Evolutionary conservation across 2,113 vertebrate species (phyloP).

Genomic region (Tenebrosternarchus preto): DNA sequence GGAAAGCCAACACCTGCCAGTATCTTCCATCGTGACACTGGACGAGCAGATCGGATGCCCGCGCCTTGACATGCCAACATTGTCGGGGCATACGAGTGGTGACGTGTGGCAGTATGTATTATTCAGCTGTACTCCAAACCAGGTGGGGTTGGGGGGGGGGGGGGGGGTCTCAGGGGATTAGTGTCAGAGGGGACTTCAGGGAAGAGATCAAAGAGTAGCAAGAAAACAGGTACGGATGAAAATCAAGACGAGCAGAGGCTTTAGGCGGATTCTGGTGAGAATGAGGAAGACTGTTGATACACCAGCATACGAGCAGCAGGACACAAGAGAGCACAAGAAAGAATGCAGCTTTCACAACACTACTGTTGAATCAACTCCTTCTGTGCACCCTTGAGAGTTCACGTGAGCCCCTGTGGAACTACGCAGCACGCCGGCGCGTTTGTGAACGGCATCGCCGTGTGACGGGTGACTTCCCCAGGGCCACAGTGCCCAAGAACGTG

Average conservation of each 20-base stretch:
- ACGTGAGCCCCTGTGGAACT: too few species aligned
- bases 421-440: too few species aligned
- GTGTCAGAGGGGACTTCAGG: slow-evolving; percentile 44
- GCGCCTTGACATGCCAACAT: slow-evolving; percentile 75
- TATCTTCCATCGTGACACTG: slow-evolving; percentile 80
- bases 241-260: neutral
- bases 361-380: too few species aligned
- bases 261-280: too few species aligned
- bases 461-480: too few species aligned
- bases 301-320: neutral
- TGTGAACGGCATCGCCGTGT: too few species aligned
- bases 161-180: neutral
- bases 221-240: slow-evolving; percentile 30
- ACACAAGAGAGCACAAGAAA: too few species aligned
- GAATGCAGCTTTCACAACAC: too few species aligned
- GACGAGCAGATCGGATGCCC: slow-evolving; percentile 73
- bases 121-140: slow-evolving; percentile 64
- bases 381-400: too few species aligned
- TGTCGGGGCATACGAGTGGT: slow-evolving; percentile 71
- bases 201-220: slow-evolving; percentile 45
- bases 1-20: slow-evolving; percentile 76
- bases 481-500: too few species aligned
- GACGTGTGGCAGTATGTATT: slow-evolving; percentile 70
- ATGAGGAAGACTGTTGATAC: too few species aligned
- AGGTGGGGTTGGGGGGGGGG: slow-evolving; percentile 43